Base-by-base conservation (phyloP, 1,140 invertebrate species). In the Idris sp. region DNA sequence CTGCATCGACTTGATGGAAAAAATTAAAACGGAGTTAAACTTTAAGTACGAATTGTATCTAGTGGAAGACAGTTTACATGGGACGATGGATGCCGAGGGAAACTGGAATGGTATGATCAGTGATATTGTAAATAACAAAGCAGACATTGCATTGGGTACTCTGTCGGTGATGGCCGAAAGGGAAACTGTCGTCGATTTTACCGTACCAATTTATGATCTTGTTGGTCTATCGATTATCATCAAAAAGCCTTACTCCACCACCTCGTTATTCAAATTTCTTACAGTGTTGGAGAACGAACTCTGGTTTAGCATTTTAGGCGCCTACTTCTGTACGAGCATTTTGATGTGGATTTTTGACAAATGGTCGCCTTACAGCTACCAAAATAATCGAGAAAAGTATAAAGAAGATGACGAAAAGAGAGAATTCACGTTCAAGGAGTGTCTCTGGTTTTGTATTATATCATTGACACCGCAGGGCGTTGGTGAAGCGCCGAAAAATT, bases 401-500 rank as follows among this genome's bases (percentile, higher is more conserved):
- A 94, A 94, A 83, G 92, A 97, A 73, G 96, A 98, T 68, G 94
- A 97, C 54, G 97, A 98, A 82, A 98, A 98, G 80, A 88, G 97
- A 8, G 95, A 97, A 79, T 99, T 99, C 78, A 97, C 93, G 13
- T 86, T 99, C 1, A 98, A 98, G 80, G 97, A 99, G 86, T 98
- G 96, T 81, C 89, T 99, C 0, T 99, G 98, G 97, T 99, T 99
- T 84, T 99, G 97, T 81, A 98, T 99, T 96, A 99, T 97, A 13
- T 98, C 97, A 6, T 83, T 99, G 4, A 99, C 97, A 0, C 97
- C 97, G 0, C 97, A 98, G 89, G 95, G 96, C 0, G 96, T 96
- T 2, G 97, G 97, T 0, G 97, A 99, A 86, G 97, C 97, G 0
- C 98, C 98, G 0, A 96, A 97, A 81, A 97, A 97, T 87, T 87